Conservation (phyloP, 2,797 vertebrate genomes). For the Neosalanx taihuensis region DNA sequence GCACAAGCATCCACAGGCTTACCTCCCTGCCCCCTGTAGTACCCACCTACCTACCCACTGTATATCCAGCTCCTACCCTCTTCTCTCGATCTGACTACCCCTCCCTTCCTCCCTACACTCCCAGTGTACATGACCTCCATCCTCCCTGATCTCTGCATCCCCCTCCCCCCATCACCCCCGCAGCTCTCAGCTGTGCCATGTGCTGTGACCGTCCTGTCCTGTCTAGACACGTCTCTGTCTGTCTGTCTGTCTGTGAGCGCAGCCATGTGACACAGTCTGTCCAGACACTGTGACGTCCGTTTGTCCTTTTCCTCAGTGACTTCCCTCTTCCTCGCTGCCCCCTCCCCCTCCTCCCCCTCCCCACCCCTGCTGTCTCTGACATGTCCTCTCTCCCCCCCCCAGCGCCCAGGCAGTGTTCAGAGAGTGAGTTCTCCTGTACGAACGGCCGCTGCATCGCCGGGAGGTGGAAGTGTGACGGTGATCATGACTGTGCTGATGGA, state of each 20-base stretch:
- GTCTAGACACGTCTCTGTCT: too few relatives aligned
- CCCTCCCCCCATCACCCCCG: too few relatives aligned
- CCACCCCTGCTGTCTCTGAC: background rate
- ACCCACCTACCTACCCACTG: slow-evolving; percentile 21
- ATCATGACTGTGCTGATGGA: slow-evolving; percentile 92
- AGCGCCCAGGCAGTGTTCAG: slow-evolving; percentile 89
- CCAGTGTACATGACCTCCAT: too few relatives aligned
- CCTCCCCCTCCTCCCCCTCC: background rate
- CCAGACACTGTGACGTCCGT: background rate
- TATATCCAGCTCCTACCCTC: slow-evolving; percentile 29
- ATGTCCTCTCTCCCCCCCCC: slow-evolving; percentile 25
- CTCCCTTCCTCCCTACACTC: background rate
- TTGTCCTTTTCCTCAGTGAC: background rate
- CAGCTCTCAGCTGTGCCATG: too few relatives aligned
- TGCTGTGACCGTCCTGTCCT: too few relatives aligned
- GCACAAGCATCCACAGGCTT: slow-evolving; percentile 38
- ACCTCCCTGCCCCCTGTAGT: too few relatives aligned
- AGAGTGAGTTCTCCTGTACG: slow-evolving; percentile 93
- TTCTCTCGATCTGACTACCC: background rate
- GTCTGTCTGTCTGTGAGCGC: too few relatives aligned
- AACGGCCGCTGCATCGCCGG: slow-evolving; percentile 95
- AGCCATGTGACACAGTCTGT: background rate
- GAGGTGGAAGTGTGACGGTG: slow-evolving; percentile 94
- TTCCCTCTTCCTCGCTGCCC: background rate
- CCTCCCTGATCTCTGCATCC: too few relatives aligned